Conservation (phyloP, 2,888 invertebrate genomes). For the Ommatoiulus sabulosus region DNA sequence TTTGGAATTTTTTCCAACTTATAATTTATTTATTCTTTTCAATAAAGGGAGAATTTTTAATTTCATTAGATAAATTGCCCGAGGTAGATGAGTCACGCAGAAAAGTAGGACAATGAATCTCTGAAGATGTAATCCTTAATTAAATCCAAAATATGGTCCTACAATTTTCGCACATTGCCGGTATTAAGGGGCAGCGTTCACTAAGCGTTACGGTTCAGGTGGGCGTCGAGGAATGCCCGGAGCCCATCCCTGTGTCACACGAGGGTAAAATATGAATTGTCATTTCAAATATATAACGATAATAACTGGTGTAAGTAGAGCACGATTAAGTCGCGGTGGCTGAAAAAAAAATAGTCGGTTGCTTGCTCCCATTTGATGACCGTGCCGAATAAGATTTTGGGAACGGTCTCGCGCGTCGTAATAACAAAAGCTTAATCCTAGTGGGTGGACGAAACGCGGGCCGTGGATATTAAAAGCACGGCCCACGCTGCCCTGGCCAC, state of each 20-base stretch:
- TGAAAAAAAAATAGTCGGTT: neutral
- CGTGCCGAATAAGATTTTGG: slow-evolving; percentile 6
- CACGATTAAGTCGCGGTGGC: neutral
- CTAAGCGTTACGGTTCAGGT: neutral
- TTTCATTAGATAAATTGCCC: too few relatives aligned
- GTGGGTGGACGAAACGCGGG: neutral
- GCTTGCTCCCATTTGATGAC: neutral
- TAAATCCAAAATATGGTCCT: too few relatives aligned
- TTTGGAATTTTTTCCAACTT: too few relatives aligned
- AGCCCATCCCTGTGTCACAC: slow-evolving; percentile 33
- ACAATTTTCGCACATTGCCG: too few relatives aligned
- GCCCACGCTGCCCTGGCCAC: neutral
- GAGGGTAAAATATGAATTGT: neutral
- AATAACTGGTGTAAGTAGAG: neutral
- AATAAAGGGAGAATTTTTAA: too few relatives aligned
- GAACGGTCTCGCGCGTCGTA: slow-evolving; percentile 8
- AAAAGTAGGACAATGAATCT: too few relatives aligned
- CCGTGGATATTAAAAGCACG: neutral
- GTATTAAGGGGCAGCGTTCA: too few relatives aligned
- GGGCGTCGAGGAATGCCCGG: neutral
- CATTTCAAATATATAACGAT: slow-evolving; percentile 14
- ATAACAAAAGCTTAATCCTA: neutral
- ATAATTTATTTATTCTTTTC: too few relatives aligned
- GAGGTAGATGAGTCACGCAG: too few relatives aligned
- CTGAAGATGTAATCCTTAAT: too few relatives aligned